A percentile compares a stretch with the other conserved stretches of the same genome.
These are phyloP conservation scores for Drosophila peninsularis DNA, from an alignment of 2,888 invertebrate species.

Conservation along the genomic window DNA sequence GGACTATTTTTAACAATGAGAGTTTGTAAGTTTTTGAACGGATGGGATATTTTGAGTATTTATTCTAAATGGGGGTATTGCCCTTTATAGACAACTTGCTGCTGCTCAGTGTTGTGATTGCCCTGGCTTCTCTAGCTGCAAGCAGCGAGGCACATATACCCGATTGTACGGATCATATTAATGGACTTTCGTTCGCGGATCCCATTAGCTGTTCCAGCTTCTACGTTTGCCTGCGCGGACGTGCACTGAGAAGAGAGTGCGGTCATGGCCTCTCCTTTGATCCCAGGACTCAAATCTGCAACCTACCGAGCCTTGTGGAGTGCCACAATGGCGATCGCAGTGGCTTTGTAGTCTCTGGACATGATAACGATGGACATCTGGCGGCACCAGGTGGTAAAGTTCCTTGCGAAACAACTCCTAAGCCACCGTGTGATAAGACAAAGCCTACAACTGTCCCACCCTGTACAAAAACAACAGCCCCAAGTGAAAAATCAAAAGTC, in stretches of 20 bases:
- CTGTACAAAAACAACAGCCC: slow-evolving; percentile 15
- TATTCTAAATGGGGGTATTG: neutral
- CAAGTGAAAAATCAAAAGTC: slow-evolving; percentile 6
- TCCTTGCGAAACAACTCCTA: slow-evolving; percentile 37
- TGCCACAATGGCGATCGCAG: slow-evolving; percentile 52
- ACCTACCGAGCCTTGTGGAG: slow-evolving; percentile 43
- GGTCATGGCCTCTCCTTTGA: slow-evolving; percentile 47
- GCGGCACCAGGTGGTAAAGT: slow-evolving; percentile 12
- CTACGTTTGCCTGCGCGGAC: slow-evolving; percentile 55
- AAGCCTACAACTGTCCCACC: slow-evolving; percentile 7
- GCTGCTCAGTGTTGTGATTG: slow-evolving; percentile 50
- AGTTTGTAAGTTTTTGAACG: slow-evolving; percentile 47
- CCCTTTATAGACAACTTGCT: slow-evolving; percentile 46
- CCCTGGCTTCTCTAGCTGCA: slow-evolving; percentile 35
- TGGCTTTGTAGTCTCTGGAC: slow-evolving; percentile 19
- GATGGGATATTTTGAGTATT: neutral
- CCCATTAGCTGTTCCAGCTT: slow-evolving; percentile 57
- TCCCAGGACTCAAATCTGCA: slow-evolving; percentile 50
- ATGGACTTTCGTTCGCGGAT: slow-evolving; percentile 51
- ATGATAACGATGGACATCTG: slow-evolving; percentile 8
- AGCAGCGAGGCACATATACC: slow-evolving; percentile 36
- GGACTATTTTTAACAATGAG: slow-evolving; percentile 46
- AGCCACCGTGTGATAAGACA: slow-evolving; percentile 40
- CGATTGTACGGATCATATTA: slow-evolving; percentile 49
- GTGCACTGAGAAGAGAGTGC: slow-evolving; percentile 44